phyloP scores from a whole-genome alignment of 2,888 invertebrate species.

The Matsumyia berberina region DNA sequence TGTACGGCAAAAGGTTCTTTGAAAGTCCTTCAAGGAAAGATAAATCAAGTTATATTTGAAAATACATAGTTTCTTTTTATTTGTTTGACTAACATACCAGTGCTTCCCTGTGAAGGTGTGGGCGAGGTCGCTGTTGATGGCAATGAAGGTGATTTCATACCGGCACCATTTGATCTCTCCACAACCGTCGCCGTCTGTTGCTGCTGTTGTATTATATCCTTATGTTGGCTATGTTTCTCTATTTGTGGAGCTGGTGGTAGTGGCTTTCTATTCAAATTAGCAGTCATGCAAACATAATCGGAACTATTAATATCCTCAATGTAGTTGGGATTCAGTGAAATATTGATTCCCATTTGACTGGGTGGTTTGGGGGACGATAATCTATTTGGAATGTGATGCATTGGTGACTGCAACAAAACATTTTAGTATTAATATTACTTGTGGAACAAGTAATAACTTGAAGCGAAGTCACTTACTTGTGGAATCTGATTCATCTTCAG shows the following conservation, averaged over 20 bases:
- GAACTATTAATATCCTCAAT: slow-evolving; percentile 91
- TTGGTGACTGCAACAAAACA: slow-evolving; percentile 70
- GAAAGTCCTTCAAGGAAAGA: slow-evolving; percentile 84
- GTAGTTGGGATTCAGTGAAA: slow-evolving; percentile 84
- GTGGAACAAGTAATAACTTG: not conserved
- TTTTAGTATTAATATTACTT: not conserved
- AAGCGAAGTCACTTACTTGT: slow-evolving; percentile 45
- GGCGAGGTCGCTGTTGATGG: slow-evolving; percentile 86
- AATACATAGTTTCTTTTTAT: slow-evolving; percentile 11
- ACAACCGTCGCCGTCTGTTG: slow-evolving; percentile 69
- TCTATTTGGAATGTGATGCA: slow-evolving; percentile 78
- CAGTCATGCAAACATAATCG: slow-evolving; percentile 94
- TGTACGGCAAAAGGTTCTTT: slow-evolving; percentile 92
- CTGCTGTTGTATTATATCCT: slow-evolving; percentile 66
- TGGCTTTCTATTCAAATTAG: slow-evolving; percentile 85
- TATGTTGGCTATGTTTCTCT: slow-evolving; percentile 48
- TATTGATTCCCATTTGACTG: slow-evolving; percentile 80
- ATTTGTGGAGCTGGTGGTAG: slow-evolving; percentile 48
- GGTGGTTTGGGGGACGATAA: slow-evolving; percentile 61
- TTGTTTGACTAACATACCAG: slow-evolving; percentile 82
- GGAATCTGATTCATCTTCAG: slow-evolving; percentile 66
- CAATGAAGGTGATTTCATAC: slow-evolving; percentile 68
- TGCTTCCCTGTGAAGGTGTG: slow-evolving; percentile 88
- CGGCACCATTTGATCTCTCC: slow-evolving; percentile 55
- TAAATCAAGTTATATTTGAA: not conserved